Evolutionary conservation across 2,888 invertebrate species (phyloP).

Genomic region (Oxyscelio sp.): DNA sequence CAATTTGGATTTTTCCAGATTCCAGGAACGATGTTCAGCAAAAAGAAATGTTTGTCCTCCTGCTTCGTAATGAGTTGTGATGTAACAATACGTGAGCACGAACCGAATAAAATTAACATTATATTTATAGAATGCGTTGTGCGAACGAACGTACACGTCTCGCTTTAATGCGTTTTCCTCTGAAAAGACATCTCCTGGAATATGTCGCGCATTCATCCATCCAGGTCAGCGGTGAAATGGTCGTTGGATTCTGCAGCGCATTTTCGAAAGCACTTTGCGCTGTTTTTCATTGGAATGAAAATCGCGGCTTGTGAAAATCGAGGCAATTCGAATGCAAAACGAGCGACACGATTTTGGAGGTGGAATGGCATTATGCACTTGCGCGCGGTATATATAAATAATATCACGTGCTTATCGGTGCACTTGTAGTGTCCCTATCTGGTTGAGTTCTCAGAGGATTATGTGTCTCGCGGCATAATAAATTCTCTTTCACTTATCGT

Average conservation of each 20-base stretch:
- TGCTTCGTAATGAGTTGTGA: not conserved
- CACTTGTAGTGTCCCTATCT: conserved; percentile 27
- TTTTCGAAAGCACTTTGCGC: conserved; percentile 2
- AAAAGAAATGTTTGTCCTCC: not conserved
- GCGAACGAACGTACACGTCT: not conserved
- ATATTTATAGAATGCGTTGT: conserved; percentile 12
- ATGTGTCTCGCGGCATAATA: conserved; percentile 62
- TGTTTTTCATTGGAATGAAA: not conserved
- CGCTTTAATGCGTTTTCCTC: conserved; percentile 15
- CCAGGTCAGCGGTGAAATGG: conserved; percentile 1
- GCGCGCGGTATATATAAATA: conserved; percentile 49
- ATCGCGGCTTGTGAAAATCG: not conserved
- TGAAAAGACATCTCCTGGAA: conserved; percentile 12
- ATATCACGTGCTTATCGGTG: conserved; percentile 45
- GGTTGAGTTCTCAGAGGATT: conserved; percentile 45
- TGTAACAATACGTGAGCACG: conserved; percentile 8
- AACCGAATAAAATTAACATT: conserved; percentile 15
- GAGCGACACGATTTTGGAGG: conserved; percentile 53
- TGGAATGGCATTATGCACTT: conserved; percentile 50
- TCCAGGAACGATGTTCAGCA: no score
- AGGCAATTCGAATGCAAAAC: conserved; percentile 34
- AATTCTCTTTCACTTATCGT: conserved; percentile 59
- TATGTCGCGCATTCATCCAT: not conserved
- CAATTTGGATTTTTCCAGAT: no score
- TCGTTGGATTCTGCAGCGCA: not conserved